Evolutionary conservation across 2,797 vertebrate genomes (phyloP), one percentile per base, ranked within the genome.

Genomic region (Falco naumanni): DNA sequence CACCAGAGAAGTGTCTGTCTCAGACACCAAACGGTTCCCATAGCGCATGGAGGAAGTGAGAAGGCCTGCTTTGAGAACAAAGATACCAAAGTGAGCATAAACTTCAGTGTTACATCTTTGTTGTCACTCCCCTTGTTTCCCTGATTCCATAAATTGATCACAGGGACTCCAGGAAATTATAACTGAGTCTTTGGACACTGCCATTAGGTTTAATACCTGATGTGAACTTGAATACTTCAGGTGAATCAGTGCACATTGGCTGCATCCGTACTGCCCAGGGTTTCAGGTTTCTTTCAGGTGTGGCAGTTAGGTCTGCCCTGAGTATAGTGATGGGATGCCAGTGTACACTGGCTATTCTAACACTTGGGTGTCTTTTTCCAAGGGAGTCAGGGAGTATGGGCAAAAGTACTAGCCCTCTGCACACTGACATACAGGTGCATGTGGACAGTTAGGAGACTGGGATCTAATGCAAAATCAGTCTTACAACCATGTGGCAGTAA

Each of bases 41-140:
- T 0, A 0, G 5, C 34, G 18, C 3, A 0, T 29, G 10, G 54
- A 60, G 6, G 8, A 88, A 72, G 26, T 25, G 4, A 71, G 10
- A 86, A 37, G 37, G 37, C 37, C 5, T 50, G 15, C 21, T 85
- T 78, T 51, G 41, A 25, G 33, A 86, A 45, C 0, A 0, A 18
- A 17, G 21, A 31, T 20, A 33, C 13, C 17, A 61, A 68, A 77
- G 11, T 34, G 6, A 48, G 5, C 6, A 19, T 18, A 72, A 59
- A 2, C 14, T 13, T 89, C 14, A n/a, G 15, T 22, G 9, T 53
- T 72, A 37, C 0, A 0, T 24, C 47, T 81, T 68, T 43, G 21
- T 64, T 9, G 26, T 37, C 15, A 45, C 25, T 54, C 6, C 8
- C 9, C 41, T 57, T 84, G 15, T n/a, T 76, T 31, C 13, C 19